These are phyloP conservation scores for Cataglyphis livida DNA, from an alignment of 2,888 invertebrate genomes.

Conservation along the genomic window DNA sequence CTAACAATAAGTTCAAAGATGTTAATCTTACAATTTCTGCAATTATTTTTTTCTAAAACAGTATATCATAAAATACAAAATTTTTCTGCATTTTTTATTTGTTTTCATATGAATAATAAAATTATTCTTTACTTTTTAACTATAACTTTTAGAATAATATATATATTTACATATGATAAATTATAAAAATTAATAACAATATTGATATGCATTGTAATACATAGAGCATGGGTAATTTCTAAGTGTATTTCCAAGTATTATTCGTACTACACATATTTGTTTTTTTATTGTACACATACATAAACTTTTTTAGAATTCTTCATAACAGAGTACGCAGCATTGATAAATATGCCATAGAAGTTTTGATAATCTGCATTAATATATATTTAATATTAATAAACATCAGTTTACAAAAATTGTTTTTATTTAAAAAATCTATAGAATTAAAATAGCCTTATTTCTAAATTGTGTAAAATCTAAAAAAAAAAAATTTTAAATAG, in stretches of 20 bases:
- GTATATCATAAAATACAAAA: too few relatives aligned
- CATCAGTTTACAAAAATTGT: background rate
- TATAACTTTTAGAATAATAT: too few relatives aligned
- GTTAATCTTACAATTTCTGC: too few relatives aligned
- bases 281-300: background rate
- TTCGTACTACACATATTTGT: background rate
- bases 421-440: background rate
- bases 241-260: slow-evolving; percentile 13
- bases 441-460: background rate
- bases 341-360: slow-evolving; percentile 56
- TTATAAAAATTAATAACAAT: too few relatives aligned
- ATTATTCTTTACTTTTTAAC: too few relatives aligned
- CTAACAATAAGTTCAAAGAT: too few relatives aligned
- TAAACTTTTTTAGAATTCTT: slow-evolving; percentile 59
- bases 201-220: background rate
- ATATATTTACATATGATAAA: too few relatives aligned
- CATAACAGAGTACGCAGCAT: slow-evolving; percentile 57
- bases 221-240: background rate
- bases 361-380: slow-evolving; percentile 68
- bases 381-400: slow-evolving; percentile 5
- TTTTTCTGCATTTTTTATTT: too few relatives aligned
- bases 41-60: too few relatives aligned
- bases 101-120: too few relatives aligned
- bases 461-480: background rate
- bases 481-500: background rate